Evolutionary conservation across 2,888 invertebrate genomes (phyloP), one percentile per base, ranked within the genome.

Genomic region (Scelioninae gen. 1): DNA sequence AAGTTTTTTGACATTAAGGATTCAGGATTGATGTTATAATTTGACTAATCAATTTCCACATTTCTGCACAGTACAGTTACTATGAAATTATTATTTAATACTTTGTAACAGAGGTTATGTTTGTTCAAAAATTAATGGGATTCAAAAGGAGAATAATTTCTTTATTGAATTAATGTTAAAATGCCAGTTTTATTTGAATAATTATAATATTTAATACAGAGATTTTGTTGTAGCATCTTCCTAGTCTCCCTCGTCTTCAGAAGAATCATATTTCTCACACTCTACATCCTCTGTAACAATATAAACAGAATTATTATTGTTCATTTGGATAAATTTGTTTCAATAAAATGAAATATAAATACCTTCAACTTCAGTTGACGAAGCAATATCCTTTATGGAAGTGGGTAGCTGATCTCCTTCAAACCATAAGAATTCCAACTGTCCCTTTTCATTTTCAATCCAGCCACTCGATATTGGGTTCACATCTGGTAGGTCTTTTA

Each of bases 391-490:
- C 0, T 0, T 11, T 9, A 60, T 15, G 11, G 60, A 10, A 43
- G 10, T 32, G 5, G 60, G 43, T n/a, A 60, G 60, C n/a, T 60
- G 60, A 43, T 40, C 40, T 40, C 60, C 60, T 43, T 60, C 29
- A 15, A 60, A 60, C 60, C 60, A 60, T 23, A 60, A 15, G n/a
- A 43, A 60, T 5, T 60, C 60, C 13, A 60, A 5, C n/a, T 43
- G 23, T 34, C 29, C 11, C 29, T n/a, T 23, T 11, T 60, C 43
- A 43, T 43, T 60, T 29, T 23, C 11, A 15, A 13, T 60, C 60
- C 60, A 60, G 60, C 60, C 60, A 43, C 34, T 43, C 0, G n/a
- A 43, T 3, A 43, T 60, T 16, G 40, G 60, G 13, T 43, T 29
- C n/a, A 43, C 6, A 13, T 10, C 23, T 6, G n/a, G 23, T 29